Base-by-base conservation (phyloP, 2,888 invertebrate species). In the Cordilura impudica region DNA sequence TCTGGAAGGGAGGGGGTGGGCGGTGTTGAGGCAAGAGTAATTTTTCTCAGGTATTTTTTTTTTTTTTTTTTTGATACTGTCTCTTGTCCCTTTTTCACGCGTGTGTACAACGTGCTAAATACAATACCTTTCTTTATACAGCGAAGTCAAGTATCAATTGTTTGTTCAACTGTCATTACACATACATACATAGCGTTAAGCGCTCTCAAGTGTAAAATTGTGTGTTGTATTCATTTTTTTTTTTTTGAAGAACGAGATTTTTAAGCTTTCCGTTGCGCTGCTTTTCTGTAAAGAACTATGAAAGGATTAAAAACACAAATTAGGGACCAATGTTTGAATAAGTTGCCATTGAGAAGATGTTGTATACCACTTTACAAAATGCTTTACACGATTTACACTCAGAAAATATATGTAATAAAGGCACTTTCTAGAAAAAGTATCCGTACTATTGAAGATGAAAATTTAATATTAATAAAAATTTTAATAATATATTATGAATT, bases 311-410 rank as follows among this genome's bases (percentile, higher is more conserved):
- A 54, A 65, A 31, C 45, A 75, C 58, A 76, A 70, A 65, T 76
- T 76, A 66, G 71, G 60, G 53, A 77, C 60, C 71, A 71, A 77
- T 71, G 76, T 77, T 71, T 71, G 71, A 23, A 60, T 54, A 71
- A 77, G 60, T 53, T 65, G 70, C 45, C 65, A 70, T 71, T 71
- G 60, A 66, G 65, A 43, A 31, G 47, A n/a, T n/a, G n/a, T n/a
- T n/a, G n/a, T n/a, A n/a, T n/a, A n/a, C n/a, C n/a, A n/a, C 29
- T 67, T n/a, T n/a, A n/a, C n/a, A n/a, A n/a, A n/a, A n/a, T n/a
- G n/a, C n/a, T n/a, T n/a, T 56, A 31, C n/a, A n/a, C n/a, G n/a
- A n/a, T n/a, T n/a, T n/a, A n/a, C n/a, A n/a, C n/a, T n/a, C n/a
- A n/a, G n/a, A n/a, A n/a, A n/a, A n/a, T n/a, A n/a, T n/a, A n/a